These are phyloP conservation scores for Trichogramma dendrolimi DNA, from an alignment of 2,888 invertebrate genomes.

Conservation along the genomic window DNA sequence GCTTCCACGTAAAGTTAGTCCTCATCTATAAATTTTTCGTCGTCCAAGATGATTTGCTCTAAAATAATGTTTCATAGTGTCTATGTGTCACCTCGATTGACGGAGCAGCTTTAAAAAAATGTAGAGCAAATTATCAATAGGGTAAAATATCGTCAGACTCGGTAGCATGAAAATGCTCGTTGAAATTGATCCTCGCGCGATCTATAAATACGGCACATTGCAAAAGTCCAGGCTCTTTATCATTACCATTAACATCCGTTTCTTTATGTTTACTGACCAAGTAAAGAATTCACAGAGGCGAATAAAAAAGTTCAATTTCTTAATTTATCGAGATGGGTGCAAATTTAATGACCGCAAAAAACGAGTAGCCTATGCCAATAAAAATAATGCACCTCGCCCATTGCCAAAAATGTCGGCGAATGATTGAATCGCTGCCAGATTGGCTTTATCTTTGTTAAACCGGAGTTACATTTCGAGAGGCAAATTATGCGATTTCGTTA, in stretches of 20 bases:
- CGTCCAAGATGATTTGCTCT: too few species aligned
- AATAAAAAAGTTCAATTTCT: slow-evolving; percentile 7
- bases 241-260: neutral
- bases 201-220: slow-evolving; percentile 35
- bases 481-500: too few species aligned
- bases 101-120: too few species aligned
- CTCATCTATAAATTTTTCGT: too few species aligned
- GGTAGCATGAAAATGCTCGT: slow-evolving; percentile 52
- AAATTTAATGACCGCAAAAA: slow-evolving; percentile 18
- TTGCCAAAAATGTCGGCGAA: slow-evolving; percentile 25
- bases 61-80: too few species aligned
- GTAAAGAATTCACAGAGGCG: neutral
- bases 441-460: slow-evolving; percentile 3
- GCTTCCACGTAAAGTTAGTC: too few species aligned
- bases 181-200: slow-evolving; percentile 52
- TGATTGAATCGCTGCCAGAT: slow-evolving; percentile 28
- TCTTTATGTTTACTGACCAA: neutral
- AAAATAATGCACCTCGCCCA: slow-evolving; percentile 20
- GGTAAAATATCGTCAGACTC: slow-evolving; percentile 46
- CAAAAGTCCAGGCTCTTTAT: slow-evolving; percentile 24
- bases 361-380: slow-evolving; percentile 25
- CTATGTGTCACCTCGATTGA: too few species aligned
- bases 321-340: slow-evolving; percentile 18
- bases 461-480: too few species aligned
- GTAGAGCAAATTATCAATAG: too few species aligned